Evolutionary conservation across 2,113 vertebrate genomes (phyloP).

Genomic region (Malurus melanocephalus): DNA sequence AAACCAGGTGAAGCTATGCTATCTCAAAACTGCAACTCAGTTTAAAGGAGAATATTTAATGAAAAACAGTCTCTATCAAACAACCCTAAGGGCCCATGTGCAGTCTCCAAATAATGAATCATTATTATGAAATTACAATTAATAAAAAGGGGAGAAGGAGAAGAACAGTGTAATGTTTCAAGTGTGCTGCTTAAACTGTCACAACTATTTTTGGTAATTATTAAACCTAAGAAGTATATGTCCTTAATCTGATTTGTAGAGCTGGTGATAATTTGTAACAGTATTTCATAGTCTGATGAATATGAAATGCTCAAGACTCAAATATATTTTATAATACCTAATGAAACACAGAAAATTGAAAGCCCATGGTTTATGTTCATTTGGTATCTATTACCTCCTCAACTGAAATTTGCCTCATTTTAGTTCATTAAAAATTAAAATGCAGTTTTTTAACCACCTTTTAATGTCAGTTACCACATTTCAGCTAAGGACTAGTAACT

Average conservation of each 20-base stretch:
- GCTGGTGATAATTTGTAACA: neutral
- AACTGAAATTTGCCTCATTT: neutral
- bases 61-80: neutral
- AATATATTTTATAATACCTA: neutral
- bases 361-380: neutral
- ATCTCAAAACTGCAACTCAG: neutral
- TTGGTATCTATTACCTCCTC: neutral
- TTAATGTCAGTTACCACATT: neutral
- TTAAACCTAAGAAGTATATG: neutral
- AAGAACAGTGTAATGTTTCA: neutral
- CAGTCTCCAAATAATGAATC: neutral
- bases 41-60: neutral
- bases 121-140: neutral
- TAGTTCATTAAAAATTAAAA: neutral
- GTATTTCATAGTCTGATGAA: neutral
- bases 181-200: neutral
- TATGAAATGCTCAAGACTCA: neutral
- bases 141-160: accelerated
- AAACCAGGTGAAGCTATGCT: neutral
- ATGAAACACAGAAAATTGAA: neutral
- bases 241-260: neutral
- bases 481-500: neutral
- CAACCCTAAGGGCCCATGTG: neutral
- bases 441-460: neutral
- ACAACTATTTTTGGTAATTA: neutral